These are phyloP conservation scores for Hymenopus coronatus DNA, from an alignment of 2,888 invertebrate genomes.

Conservation along the genomic window DNA sequence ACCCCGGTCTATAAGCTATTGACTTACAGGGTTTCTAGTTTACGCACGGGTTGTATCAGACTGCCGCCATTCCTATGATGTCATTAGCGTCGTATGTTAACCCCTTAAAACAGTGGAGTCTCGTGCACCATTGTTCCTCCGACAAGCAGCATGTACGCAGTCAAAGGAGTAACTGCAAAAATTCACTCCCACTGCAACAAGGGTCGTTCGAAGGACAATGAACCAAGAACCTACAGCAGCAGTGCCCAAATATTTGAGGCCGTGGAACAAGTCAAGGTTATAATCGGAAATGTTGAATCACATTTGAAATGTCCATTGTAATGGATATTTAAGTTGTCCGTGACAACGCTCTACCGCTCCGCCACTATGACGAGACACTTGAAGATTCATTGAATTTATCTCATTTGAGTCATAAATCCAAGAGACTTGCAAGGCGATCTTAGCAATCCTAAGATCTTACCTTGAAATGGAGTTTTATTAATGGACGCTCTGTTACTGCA, in stretches of 20 bases:
- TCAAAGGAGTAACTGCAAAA: background rate
- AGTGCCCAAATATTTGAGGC: background rate
- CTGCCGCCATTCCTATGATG: conserved; percentile 17
- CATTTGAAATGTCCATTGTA: too few relatives aligned
- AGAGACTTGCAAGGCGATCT: too few relatives aligned
- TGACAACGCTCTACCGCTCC: too few relatives aligned
- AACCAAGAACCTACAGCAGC: background rate
- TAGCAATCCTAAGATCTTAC: too few relatives aligned
- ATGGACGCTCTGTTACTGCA: too few relatives aligned
- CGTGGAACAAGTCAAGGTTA: too few relatives aligned
- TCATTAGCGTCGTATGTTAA: conserved; percentile 13
- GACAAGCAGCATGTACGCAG: background rate
- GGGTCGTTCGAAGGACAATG: background rate
- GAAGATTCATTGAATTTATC: too few relatives aligned
- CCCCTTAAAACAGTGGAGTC: background rate
- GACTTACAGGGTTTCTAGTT: conserved; percentile 14
- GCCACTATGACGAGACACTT: too few relatives aligned
- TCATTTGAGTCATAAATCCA: too few relatives aligned
- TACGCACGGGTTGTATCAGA: conserved; percentile 7
- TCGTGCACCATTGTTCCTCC: conserved; percentile 7
- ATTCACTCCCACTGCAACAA: background rate
- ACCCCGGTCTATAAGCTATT: conserved; percentile 16
- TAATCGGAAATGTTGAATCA: too few relatives aligned
- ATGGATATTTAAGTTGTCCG: too few relatives aligned
- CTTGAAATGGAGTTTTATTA: too few relatives aligned